Evolutionary conservation across 2,888 invertebrate species (phyloP).

Genomic region (Microctonus brassicae): DNA sequence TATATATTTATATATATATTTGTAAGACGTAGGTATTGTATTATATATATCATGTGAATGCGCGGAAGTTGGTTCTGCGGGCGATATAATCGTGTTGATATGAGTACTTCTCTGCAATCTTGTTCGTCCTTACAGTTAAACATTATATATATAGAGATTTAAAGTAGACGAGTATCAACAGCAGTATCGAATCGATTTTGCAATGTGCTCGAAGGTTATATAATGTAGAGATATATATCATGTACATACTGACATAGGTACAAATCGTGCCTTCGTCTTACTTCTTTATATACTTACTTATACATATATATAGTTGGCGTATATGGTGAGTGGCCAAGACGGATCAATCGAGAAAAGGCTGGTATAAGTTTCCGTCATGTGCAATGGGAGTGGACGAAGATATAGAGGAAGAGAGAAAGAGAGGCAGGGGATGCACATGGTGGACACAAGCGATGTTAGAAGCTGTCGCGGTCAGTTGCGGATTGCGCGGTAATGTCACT

Average conservation of each 20-base stretch:
- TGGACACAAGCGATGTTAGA: constrained; percentile 55
- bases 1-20: no score
- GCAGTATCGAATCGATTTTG: background rate
- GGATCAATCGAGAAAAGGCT: constrained; percentile 67
- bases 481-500: constrained; percentile 68
- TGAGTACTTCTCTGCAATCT: constrained; percentile 9
- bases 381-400: constrained; percentile 50
- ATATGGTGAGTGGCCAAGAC: constrained; percentile 66
- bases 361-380: constrained; percentile 69
- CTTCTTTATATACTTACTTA: background rate
- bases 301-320: no score
- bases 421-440: constrained; percentile 20
- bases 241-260: background rate
- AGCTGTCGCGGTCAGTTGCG: constrained; percentile 69
- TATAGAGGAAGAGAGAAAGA: constrained; percentile 46
- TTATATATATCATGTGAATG: background rate
- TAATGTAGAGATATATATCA: background rate
- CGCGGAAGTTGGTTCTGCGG: constrained; percentile 4
- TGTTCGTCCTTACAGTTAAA: constrained; percentile 26
- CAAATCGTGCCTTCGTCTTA: background rate
- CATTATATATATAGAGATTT: constrained; percentile 25
- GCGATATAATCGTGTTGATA: constrained; percentile 30
- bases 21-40: background rate
- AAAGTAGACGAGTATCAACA: background rate
- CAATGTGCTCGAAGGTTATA: constrained; percentile 7